These are phyloP conservation scores for Mythimna vitellina DNA, from an alignment of 2,888 invertebrate species.

Conservation along the genomic window DNA sequence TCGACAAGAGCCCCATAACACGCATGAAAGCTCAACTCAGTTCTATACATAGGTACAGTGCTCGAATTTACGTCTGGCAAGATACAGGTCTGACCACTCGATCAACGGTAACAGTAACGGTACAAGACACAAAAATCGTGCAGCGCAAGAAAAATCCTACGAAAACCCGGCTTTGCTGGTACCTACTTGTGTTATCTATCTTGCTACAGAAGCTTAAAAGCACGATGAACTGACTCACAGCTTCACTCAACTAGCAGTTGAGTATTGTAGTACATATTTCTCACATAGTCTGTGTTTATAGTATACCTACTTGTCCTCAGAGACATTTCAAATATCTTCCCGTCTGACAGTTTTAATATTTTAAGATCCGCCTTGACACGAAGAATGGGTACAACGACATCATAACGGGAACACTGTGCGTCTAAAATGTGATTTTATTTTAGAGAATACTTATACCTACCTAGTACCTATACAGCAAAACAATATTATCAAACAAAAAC, in stretches of 20 bases:
- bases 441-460: background rate
- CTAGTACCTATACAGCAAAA: background rate
- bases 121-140: conserved; percentile 85
- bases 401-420: conserved; percentile 28
- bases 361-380: conserved; percentile 28
- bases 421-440: conserved; percentile 28
- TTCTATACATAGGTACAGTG: conserved; percentile 70
- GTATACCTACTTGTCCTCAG: background rate
- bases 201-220: conserved; percentile 5
- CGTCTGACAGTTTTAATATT: conserved; percentile 27
- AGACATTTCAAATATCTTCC: conserved; percentile 23
- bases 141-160: conserved; percentile 78
- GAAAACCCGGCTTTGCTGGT: conserved; percentile 64
- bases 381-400: conserved; percentile 33
- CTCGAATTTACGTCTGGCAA: conserved; percentile 82
- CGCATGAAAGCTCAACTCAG: conserved; percentile 62
- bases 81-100: conserved; percentile 88
- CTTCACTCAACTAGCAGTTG: background rate
- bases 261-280: background rate
- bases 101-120: conserved; percentile 89
- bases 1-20: conserved; percentile 64
- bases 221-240: conserved; percentile 12
- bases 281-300: conserved; percentile 7
- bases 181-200: conserved; percentile 9
- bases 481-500: conserved; percentile 70